These are phyloP conservation scores for Eupithecia vulgata DNA, from an alignment of 2,888 invertebrate genomes.

Conservation along the genomic window DNA sequence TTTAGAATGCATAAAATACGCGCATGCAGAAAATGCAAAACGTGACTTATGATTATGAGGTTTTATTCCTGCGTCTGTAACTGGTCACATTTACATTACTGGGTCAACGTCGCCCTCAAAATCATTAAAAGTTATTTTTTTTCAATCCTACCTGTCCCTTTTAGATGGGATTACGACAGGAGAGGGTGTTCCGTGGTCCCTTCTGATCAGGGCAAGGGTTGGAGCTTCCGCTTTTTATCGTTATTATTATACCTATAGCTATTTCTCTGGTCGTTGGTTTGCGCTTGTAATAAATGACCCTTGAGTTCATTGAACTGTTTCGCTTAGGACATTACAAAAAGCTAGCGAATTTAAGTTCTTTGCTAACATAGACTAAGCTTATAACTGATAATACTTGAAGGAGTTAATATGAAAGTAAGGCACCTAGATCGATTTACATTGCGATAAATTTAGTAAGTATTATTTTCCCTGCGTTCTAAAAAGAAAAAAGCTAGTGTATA, in stretches of 20 bases:
- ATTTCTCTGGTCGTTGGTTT: not conserved
- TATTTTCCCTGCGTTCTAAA: not conserved
- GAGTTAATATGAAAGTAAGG: too few relatives aligned
- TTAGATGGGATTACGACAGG: slow-evolving; percentile 7
- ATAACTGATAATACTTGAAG: too few relatives aligned
- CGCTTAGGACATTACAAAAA: not conserved
- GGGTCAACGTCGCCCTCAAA: not conserved
- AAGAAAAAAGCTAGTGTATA: not conserved
- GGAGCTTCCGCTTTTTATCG: slow-evolving; percentile 3
- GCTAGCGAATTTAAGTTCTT: not conserved
- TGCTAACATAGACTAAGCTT: too few relatives aligned
- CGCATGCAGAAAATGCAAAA: not conserved
- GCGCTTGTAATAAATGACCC: not conserved
- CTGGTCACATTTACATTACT: not conserved
- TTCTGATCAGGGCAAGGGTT: slow-evolving; percentile 8
- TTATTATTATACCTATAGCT: not conserved
- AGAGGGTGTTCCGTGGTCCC: not conserved
- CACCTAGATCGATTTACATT: too few relatives aligned
- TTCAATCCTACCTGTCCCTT: slow-evolving; percentile 8
- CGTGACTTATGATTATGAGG: not conserved
- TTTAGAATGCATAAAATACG: not conserved
- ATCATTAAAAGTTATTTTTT: slow-evolving; percentile 7
- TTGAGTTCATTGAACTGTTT: slow-evolving; percentile 1
- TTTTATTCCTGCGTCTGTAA: not conserved
- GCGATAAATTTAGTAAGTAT: not conserved